Percentiles rank a stretch among this genome's conserved stretches.
These are phyloP conservation scores for Myiopsitta monachus DNA, from an alignment of 2,113 vertebrate genomes.

Conservation along the genomic window DNA sequence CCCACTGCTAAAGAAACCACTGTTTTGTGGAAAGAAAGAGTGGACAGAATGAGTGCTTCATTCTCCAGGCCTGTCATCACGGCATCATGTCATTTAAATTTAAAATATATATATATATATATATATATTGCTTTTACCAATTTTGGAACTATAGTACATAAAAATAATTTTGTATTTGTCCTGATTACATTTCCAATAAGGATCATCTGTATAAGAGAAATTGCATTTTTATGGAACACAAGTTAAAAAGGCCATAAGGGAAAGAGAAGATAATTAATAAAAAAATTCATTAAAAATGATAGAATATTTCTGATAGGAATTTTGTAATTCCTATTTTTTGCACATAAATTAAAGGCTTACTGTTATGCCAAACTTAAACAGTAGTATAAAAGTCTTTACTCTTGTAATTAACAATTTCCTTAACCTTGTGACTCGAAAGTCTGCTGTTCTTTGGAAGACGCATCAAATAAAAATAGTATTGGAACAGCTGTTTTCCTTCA, in stretches of 20 bases:
- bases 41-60: not conserved
- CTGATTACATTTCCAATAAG: not conserved
- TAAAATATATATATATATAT: not conserved
- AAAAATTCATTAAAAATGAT: not conserved
- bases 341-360: not conserved
- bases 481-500: not conserved
- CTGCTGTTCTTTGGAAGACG: not conserved
- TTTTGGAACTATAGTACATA: not conserved
- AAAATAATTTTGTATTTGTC: not conserved
- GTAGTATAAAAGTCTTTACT: not conserved
- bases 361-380: not conserved
- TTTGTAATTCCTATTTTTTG: not conserved
- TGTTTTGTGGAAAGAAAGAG: not conserved
- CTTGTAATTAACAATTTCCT: not conserved
- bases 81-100: not conserved
- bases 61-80: not conserved
- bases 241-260: not conserved
- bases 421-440: not conserved
- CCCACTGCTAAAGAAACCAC: not conserved
- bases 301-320: not conserved
- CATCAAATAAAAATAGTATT: not conserved
- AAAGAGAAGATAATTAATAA: conserved; percentile 6
- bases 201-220: not conserved
- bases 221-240: not conserved
- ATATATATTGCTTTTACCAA: not conserved